Percentiles rank a stretch among this genome's conserved stretches.
Evolutionary conservation across 2,888 invertebrate species (phyloP).

Genomic region (Rhabditophanes sp.): DNA sequence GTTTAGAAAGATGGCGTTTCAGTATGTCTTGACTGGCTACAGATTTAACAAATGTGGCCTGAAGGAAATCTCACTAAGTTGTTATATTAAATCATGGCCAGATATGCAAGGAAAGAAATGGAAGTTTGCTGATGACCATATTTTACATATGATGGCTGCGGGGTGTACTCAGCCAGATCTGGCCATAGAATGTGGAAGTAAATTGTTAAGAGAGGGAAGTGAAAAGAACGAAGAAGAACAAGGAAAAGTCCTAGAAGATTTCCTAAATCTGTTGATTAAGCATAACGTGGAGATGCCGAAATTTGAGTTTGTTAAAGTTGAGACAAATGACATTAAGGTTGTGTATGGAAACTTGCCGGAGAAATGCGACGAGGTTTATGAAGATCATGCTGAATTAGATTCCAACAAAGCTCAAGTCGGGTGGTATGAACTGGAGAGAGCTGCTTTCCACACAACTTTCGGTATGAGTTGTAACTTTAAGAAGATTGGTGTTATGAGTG

Average conservation of each 20-base stretch:
- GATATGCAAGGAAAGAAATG: conserved; percentile 18
- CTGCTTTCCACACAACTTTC: conserved; percentile 19
- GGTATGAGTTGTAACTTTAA: conserved; percentile 10
- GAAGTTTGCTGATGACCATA: conserved; percentile 23
- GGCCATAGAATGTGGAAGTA: too few species aligned
- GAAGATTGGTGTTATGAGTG: conserved; percentile 2
- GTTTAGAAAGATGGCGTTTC: conserved; percentile 83
- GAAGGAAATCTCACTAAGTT: conserved; percentile 14
- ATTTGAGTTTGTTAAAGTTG: too few species aligned
- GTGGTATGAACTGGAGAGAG: conserved; percentile 22
- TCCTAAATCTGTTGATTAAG: too few species aligned
- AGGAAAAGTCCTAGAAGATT: not conserved
- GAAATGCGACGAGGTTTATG: too few species aligned
- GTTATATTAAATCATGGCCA: conserved; percentile 13
- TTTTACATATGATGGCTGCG: conserved; percentile 8
- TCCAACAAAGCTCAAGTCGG: conserved; percentile 7
- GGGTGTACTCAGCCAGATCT: too few species aligned
- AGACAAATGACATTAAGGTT: not conserved
- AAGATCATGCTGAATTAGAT: too few species aligned
- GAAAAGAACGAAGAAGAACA: too few species aligned
- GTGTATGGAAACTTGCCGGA: not conserved
- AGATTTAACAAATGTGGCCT: conserved; percentile 47
- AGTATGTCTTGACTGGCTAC: conserved; percentile 87
- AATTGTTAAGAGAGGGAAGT: too few species aligned
- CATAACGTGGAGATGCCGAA: too few species aligned